These are phyloP conservation scores for Caradrina kadenii DNA, from an alignment of 2,888 invertebrate genomes.

Conservation along the genomic window DNA sequence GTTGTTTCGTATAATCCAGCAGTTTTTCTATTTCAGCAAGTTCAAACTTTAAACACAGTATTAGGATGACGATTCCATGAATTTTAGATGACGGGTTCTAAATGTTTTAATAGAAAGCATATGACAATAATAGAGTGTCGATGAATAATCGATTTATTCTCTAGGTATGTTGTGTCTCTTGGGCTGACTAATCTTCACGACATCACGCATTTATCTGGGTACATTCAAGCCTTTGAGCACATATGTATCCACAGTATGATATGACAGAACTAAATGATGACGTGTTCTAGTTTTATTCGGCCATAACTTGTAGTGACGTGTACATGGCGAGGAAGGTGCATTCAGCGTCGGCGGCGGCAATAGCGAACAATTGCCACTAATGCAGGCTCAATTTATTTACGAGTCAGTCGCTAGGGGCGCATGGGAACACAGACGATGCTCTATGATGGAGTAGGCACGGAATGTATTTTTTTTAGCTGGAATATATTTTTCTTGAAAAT, in stretches of 20 bases:
- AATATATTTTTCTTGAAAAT: background rate
- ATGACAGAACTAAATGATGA: slow-evolving; percentile 41
- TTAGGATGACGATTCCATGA: slow-evolving; percentile 1
- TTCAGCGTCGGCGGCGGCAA: slow-evolving; percentile 75
- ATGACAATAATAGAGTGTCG: no score
- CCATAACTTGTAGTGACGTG: slow-evolving; percentile 57
- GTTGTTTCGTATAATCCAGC: slow-evolving; percentile 32
- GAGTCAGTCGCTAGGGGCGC: slow-evolving; percentile 87
- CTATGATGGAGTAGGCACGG: slow-evolving; percentile 73
- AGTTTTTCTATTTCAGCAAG: slow-evolving; percentile 35
- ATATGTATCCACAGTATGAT: background rate
- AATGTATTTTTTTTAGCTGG: slow-evolving; percentile 21
- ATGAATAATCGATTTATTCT: background rate
- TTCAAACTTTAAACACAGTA: background rate
- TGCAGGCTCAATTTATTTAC: slow-evolving; percentile 90
- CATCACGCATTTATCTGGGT: no score
- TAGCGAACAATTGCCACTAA: slow-evolving; percentile 90
- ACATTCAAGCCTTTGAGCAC: no score
- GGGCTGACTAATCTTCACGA: no score
- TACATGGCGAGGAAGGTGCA: slow-evolving; percentile 76
- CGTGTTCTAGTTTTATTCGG: slow-evolving; percentile 52
- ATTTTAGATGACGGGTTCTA: background rate
- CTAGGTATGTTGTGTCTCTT: no score
- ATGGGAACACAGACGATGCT: slow-evolving; percentile 70
- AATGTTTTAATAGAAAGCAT: background rate